Conservation (phyloP, 2,888 invertebrate species). For the Leptinotarsa rubiginosa region DNA sequence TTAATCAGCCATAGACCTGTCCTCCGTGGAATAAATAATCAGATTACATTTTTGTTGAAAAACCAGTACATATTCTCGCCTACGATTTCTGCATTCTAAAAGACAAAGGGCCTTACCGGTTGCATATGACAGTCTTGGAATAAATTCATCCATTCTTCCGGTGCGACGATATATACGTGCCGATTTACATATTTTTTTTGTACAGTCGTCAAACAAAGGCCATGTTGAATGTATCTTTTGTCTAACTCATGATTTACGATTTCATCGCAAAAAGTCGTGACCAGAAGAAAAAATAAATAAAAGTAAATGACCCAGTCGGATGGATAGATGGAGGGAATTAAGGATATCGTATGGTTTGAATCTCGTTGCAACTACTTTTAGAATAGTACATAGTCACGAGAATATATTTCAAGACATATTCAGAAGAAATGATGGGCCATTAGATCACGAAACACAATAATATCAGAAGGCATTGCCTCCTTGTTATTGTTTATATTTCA, state of each 20-base stretch:
- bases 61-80: conserved; percentile 14
- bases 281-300: not conserved
- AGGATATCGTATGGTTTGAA: not conserved
- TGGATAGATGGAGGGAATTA: not conserved
- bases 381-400: conserved; percentile 9
- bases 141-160: conserved; percentile 7
- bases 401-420: not conserved
- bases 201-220: conserved; percentile 11
- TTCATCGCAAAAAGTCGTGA: not conserved
- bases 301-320: not conserved
- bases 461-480: not conserved
- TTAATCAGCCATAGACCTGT: not conserved
- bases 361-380: not conserved
- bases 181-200: not conserved
- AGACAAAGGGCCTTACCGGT: conserved; percentile 4
- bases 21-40: not conserved
- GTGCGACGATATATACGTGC: conserved; percentile 8
- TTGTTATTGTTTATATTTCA: too few species aligned
- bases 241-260: conserved; percentile 13
- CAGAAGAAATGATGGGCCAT: not conserved
- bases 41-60: not conserved
- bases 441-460: not conserved
- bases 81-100: conserved; percentile 9
- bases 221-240: conserved; percentile 12
- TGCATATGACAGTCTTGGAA: not conserved